A percentile compares a stretch with the other conserved stretches of the same genome.
These are phyloP conservation scores for Eubasilissa splendida DNA, from an alignment of 2,888 invertebrate species.

Conservation along the genomic window DNA sequence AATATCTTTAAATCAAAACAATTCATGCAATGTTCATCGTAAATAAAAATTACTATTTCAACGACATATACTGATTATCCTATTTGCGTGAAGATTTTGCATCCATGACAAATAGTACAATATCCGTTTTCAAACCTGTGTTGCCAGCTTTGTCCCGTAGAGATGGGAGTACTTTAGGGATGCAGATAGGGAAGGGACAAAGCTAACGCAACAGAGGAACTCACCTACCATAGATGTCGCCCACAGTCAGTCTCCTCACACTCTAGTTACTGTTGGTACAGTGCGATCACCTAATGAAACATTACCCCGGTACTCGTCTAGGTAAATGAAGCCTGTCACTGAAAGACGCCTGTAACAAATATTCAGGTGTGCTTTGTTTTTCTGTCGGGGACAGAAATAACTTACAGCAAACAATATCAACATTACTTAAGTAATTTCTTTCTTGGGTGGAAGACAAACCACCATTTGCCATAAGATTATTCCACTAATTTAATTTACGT, in stretches of 20 bases:
- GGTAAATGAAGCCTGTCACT: slow-evolving; percentile 53
- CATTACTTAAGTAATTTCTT: slow-evolving; percentile 1
- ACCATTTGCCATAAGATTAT: too few relatives aligned
- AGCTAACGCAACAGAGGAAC: slow-evolving; percentile 57
- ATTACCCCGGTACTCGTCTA: slow-evolving; percentile 53
- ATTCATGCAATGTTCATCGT: slow-evolving; percentile 17
- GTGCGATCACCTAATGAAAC: slow-evolving; percentile 54
- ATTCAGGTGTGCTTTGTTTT: slow-evolving; percentile 56
- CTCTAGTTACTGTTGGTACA: background rate
- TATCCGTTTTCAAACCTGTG: slow-evolving; percentile 50
- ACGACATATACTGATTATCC: slow-evolving; percentile 6
- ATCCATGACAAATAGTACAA: slow-evolving; percentile 27
- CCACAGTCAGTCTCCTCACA: slow-evolving; percentile 24
- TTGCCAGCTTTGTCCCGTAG: slow-evolving; percentile 55
- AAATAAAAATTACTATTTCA: background rate
- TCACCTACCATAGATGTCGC: slow-evolving; percentile 57
- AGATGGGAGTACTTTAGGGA: slow-evolving; percentile 2
- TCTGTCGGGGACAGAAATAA: slow-evolving; percentile 42
- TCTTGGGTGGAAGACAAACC: background rate
- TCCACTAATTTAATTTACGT: too few relatives aligned
- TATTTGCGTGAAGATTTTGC: slow-evolving; percentile 11
- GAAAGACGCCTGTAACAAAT: slow-evolving; percentile 58
- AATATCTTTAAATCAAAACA: slow-evolving; percentile 3
- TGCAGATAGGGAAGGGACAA: slow-evolving; percentile 46
- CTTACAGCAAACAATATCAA: slow-evolving; percentile 45